Conservation (phyloP, 2,113 vertebrate species). For the Daubentonia madagascariensis region DNA sequence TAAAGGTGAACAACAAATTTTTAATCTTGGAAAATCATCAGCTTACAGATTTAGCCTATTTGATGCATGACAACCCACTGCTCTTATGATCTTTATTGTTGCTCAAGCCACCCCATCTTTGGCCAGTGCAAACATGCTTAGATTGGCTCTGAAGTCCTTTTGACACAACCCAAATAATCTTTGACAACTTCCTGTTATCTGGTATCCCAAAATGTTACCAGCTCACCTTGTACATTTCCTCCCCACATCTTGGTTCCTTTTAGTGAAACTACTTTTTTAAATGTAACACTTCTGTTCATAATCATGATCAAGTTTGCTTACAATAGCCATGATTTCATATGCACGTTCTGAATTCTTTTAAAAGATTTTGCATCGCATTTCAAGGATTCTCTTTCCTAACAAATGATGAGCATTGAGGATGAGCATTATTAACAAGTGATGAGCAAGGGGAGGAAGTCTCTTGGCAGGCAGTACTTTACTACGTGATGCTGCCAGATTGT, state of each 20-base stretch:
- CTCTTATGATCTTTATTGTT: neutral
- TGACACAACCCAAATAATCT: neutral
- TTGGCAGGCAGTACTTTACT: neutral
- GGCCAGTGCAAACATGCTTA: neutral
- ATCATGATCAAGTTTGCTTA: neutral
- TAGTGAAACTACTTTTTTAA: neutral
- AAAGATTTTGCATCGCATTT: neutral
- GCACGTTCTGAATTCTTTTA: neutral
- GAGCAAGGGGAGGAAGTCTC: fast-evolving
- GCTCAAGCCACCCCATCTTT: neutral
- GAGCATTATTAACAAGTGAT: neutral
- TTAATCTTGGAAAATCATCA: neutral
- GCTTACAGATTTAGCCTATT: neutral
- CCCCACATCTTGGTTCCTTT: neutral
- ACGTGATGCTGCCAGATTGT: no score
- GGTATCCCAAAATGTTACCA: neutral
- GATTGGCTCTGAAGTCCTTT: neutral
- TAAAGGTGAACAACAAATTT: neutral
- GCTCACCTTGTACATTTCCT: neutral
- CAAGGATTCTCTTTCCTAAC: neutral
- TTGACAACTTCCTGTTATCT: neutral
- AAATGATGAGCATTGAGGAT: neutral
- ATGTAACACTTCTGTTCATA: neutral
- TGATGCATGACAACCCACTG: neutral
- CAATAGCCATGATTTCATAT: neutral